phyloP scores from a whole-genome alignment of 2,797 vertebrate genomes.

The Acrocephalus scirpaceus region DNA sequence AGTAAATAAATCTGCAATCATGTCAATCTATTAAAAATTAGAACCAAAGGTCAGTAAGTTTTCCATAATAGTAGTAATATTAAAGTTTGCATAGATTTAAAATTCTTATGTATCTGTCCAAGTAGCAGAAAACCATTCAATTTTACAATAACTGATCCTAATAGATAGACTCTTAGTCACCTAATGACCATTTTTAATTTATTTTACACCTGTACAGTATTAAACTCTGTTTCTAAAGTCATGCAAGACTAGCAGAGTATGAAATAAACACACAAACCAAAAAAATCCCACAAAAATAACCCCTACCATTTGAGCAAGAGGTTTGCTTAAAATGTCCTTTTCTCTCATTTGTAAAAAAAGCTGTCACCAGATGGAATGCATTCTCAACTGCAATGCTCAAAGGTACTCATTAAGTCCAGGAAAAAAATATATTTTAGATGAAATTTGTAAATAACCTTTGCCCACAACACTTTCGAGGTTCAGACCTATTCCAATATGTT shows the following conservation, averaged over 20 bases:
- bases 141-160: constrained; percentile 41
- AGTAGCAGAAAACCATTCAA: neutral
- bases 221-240: constrained; percentile 15
- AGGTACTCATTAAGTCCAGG: constrained; percentile 42
- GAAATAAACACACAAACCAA: constrained; percentile 9
- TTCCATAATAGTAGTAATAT: neutral
- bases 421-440: neutral
- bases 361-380: constrained; percentile 18
- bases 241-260: neutral
- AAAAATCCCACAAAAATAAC: neutral
- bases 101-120: neutral
- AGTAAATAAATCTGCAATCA: neutral
- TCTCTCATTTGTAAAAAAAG: constrained; percentile 59
- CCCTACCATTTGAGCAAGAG: neutral
- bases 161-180: constrained; percentile 7
- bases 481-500: neutral
- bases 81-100: neutral
- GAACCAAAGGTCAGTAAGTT: neutral
- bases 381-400: constrained; percentile 38
- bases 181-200: constrained; percentile 53
- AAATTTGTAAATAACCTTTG: constrained; percentile 26
- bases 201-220: neutral
- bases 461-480: neutral
- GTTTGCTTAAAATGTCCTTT: constrained; percentile 61
- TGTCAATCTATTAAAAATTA: neutral